phyloP scores from a whole-genome alignment of 1,140 invertebrate species.

The Drosophila watanabei region DNA sequence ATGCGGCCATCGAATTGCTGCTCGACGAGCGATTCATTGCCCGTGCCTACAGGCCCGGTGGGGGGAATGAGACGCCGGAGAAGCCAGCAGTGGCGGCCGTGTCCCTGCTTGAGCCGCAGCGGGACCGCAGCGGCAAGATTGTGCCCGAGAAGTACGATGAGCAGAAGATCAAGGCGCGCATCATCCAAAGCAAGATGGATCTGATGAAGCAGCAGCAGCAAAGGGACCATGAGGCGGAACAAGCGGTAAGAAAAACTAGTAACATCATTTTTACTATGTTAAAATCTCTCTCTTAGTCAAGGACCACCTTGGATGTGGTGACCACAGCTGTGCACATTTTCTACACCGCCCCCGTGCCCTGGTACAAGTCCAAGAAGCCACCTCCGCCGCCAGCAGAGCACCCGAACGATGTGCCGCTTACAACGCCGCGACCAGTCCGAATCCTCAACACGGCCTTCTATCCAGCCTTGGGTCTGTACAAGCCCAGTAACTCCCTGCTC shows the following conservation, averaged over 20 bases:
- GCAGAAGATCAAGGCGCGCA: slow-evolving; percentile 77
- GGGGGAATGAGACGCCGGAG: slow-evolving; percentile 30
- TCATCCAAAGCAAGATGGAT: slow-evolving; percentile 79
- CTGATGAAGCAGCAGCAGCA: slow-evolving; percentile 73
- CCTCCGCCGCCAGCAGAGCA: slow-evolving; percentile 56
- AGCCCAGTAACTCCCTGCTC: slow-evolving; percentile 71
- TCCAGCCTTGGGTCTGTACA: slow-evolving; percentile 78
- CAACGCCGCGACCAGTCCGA: slow-evolving; percentile 58
- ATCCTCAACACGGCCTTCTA: slow-evolving; percentile 83
- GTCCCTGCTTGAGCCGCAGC: slow-evolving; percentile 56
- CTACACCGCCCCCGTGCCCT: slow-evolving; percentile 76
- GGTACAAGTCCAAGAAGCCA: slow-evolving; percentile 81
- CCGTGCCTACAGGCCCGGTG: slow-evolving; percentile 63
- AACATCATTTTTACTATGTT: too few relatives aligned
- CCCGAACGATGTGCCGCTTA: slow-evolving; percentile 65
- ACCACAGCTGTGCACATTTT: slow-evolving; percentile 81
- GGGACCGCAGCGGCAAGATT: slow-evolving; percentile 73
- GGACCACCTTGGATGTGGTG: slow-evolving; percentile 61
- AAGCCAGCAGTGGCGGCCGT: slow-evolving; percentile 31
- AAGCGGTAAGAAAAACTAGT: slow-evolving; percentile 23
- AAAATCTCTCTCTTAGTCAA: not conserved
- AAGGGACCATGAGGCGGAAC: slow-evolving; percentile 54
- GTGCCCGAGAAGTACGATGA: slow-evolving; percentile 85
- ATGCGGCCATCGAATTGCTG: slow-evolving; percentile 64
- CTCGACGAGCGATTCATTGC: slow-evolving; percentile 80